A percentile compares a stretch with the other conserved stretches of the same genome.
Conservation (phyloP, 1,140 invertebrate genomes). For the Formica exsecta region DNA sequence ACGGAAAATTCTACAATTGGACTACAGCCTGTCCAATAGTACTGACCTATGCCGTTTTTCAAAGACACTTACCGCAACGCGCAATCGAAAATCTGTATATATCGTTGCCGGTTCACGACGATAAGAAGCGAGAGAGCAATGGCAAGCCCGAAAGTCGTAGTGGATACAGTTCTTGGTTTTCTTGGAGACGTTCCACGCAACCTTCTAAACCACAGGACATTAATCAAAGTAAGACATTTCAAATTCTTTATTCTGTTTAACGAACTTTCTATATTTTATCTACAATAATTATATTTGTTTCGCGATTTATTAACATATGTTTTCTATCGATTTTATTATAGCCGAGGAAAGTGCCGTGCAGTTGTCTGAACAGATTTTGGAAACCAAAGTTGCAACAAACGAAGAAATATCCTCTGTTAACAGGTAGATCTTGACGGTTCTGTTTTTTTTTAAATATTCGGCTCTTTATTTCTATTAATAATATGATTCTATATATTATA, state of each 20-base stretch:
- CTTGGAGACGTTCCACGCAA: conserved; percentile 86
- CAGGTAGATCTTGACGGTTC: conserved; percentile 4
- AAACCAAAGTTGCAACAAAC: conserved; percentile 40
- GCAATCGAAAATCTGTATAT: conserved; percentile 84
- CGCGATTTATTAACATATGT: conserved; percentile 2
- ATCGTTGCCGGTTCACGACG: conserved; percentile 80
- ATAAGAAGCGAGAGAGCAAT: conserved; percentile 78
- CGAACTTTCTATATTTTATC: neutral
- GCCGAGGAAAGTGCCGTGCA: conserved; percentile 64
- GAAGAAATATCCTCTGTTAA: conserved; percentile 57
- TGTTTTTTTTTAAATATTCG: conserved; percentile 1
- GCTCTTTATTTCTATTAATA: neutral
- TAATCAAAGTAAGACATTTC: conserved; percentile 70
- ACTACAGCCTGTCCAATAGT: conserved; percentile 94
- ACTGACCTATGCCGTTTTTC: conserved; percentile 93
- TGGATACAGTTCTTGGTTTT: conserved; percentile 88
- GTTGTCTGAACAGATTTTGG: conserved; percentile 62
- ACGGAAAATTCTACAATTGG: conserved; percentile 96
- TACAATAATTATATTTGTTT: conserved; percentile 10
- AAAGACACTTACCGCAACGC: conserved; percentile 91
- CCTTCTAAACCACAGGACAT: conserved; percentile 78
- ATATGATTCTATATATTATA: conserved; percentile 19
- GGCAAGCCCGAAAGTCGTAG: conserved; percentile 81
- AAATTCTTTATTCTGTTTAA: neutral
- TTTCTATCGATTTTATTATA: conserved; percentile 31